Evolutionary conservation across 2,113 vertebrate genomes (phyloP).

Genomic region (Acrocephalus kingi): DNA sequence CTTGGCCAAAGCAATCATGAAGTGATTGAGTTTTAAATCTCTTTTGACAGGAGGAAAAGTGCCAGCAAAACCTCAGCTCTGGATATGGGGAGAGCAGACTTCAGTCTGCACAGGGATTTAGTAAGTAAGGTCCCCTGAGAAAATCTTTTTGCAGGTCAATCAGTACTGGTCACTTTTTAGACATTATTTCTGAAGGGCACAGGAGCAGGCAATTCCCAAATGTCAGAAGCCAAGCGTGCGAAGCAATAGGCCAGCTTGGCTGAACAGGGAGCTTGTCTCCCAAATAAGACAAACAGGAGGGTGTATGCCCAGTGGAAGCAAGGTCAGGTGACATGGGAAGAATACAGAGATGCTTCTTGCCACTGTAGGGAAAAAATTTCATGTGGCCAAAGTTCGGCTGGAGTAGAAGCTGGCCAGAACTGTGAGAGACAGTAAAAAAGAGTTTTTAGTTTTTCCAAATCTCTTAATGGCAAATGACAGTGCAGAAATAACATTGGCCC

Average conservation of each 20-base stretch:
- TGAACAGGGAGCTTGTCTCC: neutral
- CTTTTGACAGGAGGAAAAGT: neutral
- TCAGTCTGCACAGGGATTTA: neutral
- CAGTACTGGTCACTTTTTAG: neutral
- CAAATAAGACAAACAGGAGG: neutral
- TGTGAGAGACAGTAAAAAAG: neutral
- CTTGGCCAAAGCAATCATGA: neutral
- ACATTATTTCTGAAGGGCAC: neutral
- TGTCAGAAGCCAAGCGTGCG: rapidly evolving
- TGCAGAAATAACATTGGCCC: neutral
- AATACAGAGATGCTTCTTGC: neutral
- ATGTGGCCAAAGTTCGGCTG: rapidly evolving
- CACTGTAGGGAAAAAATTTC: neutral
- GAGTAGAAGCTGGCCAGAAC: neutral
- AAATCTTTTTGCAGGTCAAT: neutral
- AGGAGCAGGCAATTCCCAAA: neutral
- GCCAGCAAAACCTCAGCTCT: neutral
- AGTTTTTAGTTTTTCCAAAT: neutral
- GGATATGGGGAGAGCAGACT: neutral
- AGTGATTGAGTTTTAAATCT: rapidly evolving
- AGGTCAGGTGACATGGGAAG: neutral
- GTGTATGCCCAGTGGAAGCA: neutral
- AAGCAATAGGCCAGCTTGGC: neutral
- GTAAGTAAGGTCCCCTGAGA: too few relatives aligned
- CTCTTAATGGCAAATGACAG: neutral